Conservation (phyloP, 64 coral and sea anemone species). For the Catalaphyllia jardinei region DNA sequence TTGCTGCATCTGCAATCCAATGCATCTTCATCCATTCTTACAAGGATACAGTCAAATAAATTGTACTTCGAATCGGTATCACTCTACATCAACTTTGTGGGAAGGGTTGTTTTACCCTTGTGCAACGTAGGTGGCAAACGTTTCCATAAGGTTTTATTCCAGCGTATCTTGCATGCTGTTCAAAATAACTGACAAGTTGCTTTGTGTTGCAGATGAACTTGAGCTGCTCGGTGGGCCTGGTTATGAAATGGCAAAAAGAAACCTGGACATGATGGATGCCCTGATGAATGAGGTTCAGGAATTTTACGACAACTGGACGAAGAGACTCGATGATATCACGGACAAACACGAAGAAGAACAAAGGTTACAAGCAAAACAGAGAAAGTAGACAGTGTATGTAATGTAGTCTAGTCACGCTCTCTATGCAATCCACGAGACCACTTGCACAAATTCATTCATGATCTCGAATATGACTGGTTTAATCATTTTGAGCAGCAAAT, state of each 20-base stretch:
- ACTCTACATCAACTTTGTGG: no score
- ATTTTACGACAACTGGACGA: conserved; percentile 90
- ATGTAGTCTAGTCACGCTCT: neutral
- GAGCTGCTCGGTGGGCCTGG: conserved; percentile 81
- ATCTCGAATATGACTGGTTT: no score
- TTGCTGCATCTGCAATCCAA: no score
- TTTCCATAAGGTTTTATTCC: no score
- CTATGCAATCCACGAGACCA: neutral
- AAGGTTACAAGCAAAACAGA: conserved; percentile 53
- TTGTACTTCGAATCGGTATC: no score
- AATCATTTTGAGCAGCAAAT: neutral
- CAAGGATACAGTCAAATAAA: no score
- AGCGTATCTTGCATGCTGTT: no score
- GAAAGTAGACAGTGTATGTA: neutral
- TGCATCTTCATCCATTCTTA: no score
- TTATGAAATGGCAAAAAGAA: conserved; percentile 88
- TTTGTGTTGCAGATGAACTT: conserved; percentile 71
- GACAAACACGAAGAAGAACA: conserved; percentile 81
- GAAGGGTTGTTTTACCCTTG: no score
- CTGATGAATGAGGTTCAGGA: conserved; percentile 91
- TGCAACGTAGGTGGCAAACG: no score
- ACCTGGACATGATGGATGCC: conserved; percentile 94
- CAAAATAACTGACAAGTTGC: neutral
- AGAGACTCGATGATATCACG: conserved; percentile 79
- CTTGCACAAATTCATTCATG: neutral